phyloP scores from a whole-genome alignment of 2,888 invertebrate genomes.

The Lepidocyrtinus sp. region DNA sequence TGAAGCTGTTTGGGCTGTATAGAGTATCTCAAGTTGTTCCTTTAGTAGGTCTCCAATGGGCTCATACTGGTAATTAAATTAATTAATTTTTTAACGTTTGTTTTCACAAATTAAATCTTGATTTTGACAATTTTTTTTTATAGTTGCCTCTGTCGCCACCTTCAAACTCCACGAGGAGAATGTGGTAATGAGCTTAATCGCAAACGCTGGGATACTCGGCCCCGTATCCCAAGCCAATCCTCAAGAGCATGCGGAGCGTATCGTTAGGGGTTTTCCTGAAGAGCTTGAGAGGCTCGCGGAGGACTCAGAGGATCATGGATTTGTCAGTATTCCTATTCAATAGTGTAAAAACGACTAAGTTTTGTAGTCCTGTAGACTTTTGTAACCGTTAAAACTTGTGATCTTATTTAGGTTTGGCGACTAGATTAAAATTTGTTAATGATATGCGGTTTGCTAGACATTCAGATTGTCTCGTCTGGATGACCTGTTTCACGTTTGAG shows the following conservation, averaged over 20 bases:
- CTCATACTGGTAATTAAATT: slow-evolving; percentile 55
- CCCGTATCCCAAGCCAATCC: slow-evolving; percentile 40
- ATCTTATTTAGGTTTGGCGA: neutral
- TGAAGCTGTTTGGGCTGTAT: slow-evolving; percentile 49
- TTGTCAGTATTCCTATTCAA: slow-evolving; percentile 62
- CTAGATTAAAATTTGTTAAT: neutral
- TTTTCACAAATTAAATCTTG: neutral
- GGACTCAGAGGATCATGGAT: slow-evolving; percentile 60
- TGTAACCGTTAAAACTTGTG: no score
- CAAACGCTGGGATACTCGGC: slow-evolving; percentile 48
- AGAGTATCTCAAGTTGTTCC: slow-evolving; percentile 57
- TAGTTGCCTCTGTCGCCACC: slow-evolving; percentile 50
- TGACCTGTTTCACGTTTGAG: no score
- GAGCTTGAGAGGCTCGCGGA: slow-evolving; percentile 58
- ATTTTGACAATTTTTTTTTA: neutral
- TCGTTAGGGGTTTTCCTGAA: slow-evolving; percentile 46
- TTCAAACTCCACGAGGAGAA: slow-evolving; percentile 56
- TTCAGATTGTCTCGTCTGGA: no score
- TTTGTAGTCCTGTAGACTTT: slow-evolving; percentile 5
- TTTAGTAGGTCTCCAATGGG: slow-evolving; percentile 55
- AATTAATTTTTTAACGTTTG: neutral
- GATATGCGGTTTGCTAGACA: neutral
- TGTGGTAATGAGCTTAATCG: slow-evolving; percentile 52
- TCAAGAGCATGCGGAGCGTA: slow-evolving; percentile 45
- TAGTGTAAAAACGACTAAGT: slow-evolving; percentile 26